These are phyloP conservation scores for Crotalus viridis DNA, from an alignment of 2,113 vertebrate genomes.

Conservation along the genomic window DNA sequence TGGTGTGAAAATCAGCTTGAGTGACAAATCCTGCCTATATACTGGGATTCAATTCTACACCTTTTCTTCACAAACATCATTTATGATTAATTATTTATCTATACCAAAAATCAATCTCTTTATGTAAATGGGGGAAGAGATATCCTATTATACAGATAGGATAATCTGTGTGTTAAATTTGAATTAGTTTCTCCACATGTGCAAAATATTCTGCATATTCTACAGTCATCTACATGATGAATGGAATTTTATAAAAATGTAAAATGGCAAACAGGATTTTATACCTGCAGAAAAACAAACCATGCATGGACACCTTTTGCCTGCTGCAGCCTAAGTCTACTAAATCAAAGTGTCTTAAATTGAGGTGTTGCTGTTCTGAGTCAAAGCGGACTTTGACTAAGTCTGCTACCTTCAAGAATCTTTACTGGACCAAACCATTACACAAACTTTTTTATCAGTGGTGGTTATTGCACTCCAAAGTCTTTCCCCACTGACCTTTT, in stretches of 20 bases:
- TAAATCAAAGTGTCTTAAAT: not conserved
- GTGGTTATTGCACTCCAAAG: not conserved
- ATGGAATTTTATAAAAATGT: not conserved
- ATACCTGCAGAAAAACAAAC: not conserved
- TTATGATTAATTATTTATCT: not conserved
- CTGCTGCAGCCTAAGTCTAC: not conserved
- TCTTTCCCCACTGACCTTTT: not conserved
- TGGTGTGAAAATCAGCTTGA: not conserved
- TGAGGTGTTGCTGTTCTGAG: not conserved
- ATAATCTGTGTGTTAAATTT: not conserved
- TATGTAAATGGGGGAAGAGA: not conserved
- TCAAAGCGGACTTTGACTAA: not conserved
- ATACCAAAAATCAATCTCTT: not conserved
- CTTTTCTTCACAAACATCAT: not conserved
- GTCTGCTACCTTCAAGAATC: constrained; percentile 29
- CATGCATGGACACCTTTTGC: not conserved
- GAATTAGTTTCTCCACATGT: not conserved
- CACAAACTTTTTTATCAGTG: constrained; percentile 18
- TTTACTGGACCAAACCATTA: constrained; percentile 39
- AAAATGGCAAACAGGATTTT: not conserved
- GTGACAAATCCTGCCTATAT: not conserved
- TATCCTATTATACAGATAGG: not conserved
- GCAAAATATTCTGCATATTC: not conserved
- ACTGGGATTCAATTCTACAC: not conserved
- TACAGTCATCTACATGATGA: not conserved